Evolutionary conservation across 2,888 invertebrate species (phyloP), one percentile per base, ranked within the genome.

Genomic region (Latheticus oryzae): DNA sequence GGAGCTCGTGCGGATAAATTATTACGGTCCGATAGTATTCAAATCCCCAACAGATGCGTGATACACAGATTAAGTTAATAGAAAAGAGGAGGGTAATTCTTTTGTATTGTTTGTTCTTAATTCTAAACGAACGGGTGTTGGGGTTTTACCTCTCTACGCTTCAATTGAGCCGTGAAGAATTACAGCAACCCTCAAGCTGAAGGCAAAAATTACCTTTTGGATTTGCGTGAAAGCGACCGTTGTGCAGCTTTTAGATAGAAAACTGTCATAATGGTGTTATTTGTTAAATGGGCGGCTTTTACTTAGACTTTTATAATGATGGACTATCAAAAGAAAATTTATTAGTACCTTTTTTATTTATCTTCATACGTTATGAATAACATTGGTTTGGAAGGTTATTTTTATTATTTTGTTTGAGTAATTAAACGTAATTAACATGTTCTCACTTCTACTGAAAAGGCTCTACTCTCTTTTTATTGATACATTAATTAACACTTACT

Each of bases 11-110:
- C 17, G 21, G 37, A 42, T 50, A 50, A 50, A 50, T 50, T 50
- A 37, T 23, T 17, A 5, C 7, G 16, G 50, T n/a, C n/a, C n/a
- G n/a, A n/a, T n/a, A n/a, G n/a, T 50, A 50, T 51, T 51, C 38
- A 51, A 51, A 40, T 38, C 38, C 51, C 38, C 38, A 17, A 38
- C 51, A 51, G 51, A 51, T 51, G 51, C 51, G 21, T 51, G 51
- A 21, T 24, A 13, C 28, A 12, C 30, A 51, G 38, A 50, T 50
- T 50, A 50, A 50, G 17, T 19, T 5, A 19, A 21, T 9, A n/a
- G n/a, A 48, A 35, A 35, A 28, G 50, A 50, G 17, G 33, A 47
- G 35, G 48, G 51, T 12, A 38, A 30, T 17, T 38, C 37, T 38
- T 50, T 50, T 50, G 47, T 47, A 24, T 35, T 47, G 37, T 42